Base-by-base conservation (phyloP, 2,113 vertebrate species). In the Protobothrops flavoviridis region DNA sequence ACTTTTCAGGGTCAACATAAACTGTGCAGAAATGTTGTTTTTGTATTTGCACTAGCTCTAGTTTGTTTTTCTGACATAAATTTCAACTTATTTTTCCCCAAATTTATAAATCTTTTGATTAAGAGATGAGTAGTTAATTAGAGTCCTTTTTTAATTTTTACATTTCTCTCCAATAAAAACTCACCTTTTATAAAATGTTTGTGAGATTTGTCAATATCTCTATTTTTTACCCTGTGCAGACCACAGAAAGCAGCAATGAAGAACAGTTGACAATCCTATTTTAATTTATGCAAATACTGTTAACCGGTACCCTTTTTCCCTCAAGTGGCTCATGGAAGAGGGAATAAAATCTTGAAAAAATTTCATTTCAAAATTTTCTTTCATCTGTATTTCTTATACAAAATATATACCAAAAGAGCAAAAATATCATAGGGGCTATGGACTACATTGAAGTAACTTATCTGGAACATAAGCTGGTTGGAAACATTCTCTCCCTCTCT, bases 301-400 rank as follows among this genome's bases (percentile, higher is more conserved):
- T 52, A 39, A 89, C 17, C 20, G 20, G 45, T 55, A 43, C 53
- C 24, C 3, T 74, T n/a, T 45, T n/a, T 23, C 23, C n/a, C 50
- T 23, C 64, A 92, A 55, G 13, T 69, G 59, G 2, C 43, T 92
- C n/a, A 15, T 10, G 3, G 50, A 33, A 11, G 29, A 39, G 23
- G 61, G 50, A 17, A 87, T 87, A 20, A 61, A 17, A 4, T 61
- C n/a, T 59, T 74, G 45, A 48, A 50, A 50, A 24, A 3, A 90
- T 90, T 10, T 81, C 39, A 61, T 57, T 55, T 90, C 69, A 85
- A 85, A 26, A 90, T 93, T 90, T 74, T 61, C 20, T 90, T 90
- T 93, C 88, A 33, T 90, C 53, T 52, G 6, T 24, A 90, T 7
- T 61, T 29, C 15, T 59, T 55, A 55, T 85, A 64, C 26, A 64